Percentiles rank a stretch among this genome's conserved stretches.
These are phyloP conservation scores for Drosophila prostipennis DNA, from an alignment of 2,888 invertebrate genomes.

Conservation along the genomic window DNA sequence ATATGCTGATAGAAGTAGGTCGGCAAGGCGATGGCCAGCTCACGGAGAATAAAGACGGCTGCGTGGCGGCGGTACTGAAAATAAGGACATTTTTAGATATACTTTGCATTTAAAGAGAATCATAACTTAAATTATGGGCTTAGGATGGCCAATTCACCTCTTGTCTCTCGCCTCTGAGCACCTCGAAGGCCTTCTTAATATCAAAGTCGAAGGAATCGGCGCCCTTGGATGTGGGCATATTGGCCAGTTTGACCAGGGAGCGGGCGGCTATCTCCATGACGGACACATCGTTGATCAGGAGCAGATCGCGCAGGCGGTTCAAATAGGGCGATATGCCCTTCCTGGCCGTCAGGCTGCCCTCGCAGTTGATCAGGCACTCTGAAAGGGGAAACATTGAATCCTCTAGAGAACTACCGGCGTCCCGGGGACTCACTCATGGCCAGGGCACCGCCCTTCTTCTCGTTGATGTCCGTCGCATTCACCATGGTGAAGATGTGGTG, in stretches of 20 bases:
- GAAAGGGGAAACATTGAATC: conserved; percentile 65
- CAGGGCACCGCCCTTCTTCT: conserved; percentile 97
- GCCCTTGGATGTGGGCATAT: conserved; percentile 96
- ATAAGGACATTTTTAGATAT: neutral
- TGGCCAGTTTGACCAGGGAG: conserved; percentile 96
- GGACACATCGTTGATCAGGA: conserved; percentile 95
- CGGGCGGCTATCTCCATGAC: conserved; percentile 98
- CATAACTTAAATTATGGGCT: too few species aligned
- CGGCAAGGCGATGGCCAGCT: conserved; percentile 97
- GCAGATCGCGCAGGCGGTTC: conserved; percentile 94
- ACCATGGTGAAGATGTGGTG: conserved; percentile 98
- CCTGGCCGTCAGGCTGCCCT: conserved; percentile 93
- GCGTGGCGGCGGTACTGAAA: conserved; percentile 92
- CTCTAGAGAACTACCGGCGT: neutral
- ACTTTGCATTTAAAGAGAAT: too few species aligned
- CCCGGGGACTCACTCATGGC: conserved; percentile 89
- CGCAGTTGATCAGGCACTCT: conserved; percentile 97
- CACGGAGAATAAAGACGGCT: conserved; percentile 95
- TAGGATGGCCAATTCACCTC: conserved; percentile 85
- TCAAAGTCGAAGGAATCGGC: conserved; percentile 99
- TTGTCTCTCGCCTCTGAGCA: conserved; percentile 95
- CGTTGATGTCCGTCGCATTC: conserved; percentile 95
- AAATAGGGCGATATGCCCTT: conserved; percentile 96
- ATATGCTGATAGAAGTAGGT: conserved; percentile 99
- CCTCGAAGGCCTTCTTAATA: conserved; percentile 97